Conservation (phyloP, 2,113 vertebrate genomes). For the Leptodactylus fuscus region DNA sequence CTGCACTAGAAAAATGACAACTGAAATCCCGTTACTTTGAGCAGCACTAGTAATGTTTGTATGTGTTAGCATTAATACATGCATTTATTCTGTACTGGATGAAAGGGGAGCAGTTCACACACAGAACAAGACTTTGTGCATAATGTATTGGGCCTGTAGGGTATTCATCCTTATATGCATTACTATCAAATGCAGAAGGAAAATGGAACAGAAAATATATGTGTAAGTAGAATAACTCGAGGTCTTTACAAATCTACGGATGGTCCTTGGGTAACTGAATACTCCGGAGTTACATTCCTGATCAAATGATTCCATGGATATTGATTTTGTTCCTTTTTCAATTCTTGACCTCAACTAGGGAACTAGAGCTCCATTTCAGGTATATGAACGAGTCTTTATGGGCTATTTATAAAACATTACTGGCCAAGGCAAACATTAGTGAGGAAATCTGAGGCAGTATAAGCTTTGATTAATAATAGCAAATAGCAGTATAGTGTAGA, state of each 20-base stretch:
- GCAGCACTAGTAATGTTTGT: too few relatives aligned
- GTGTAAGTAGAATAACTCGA: background rate
- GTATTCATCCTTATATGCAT: background rate
- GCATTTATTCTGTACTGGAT: background rate
- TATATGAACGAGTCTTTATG: conserved; percentile 57
- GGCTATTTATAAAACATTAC: conserved; percentile 63
- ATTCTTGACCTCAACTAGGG: conserved; percentile 41
- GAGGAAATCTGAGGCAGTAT: background rate
- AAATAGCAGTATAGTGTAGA: background rate
- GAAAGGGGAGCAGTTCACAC: background rate
- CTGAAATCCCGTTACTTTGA: too few relatives aligned
- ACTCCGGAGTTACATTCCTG: conserved; percentile 41
- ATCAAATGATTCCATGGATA: conserved; percentile 60
- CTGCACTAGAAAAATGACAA: too few relatives aligned
- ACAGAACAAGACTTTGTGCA: conserved; percentile 2
- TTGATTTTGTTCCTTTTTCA: conserved; percentile 57
- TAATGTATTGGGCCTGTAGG: background rate
- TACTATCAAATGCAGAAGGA: conserved; percentile 2
- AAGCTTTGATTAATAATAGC: background rate
- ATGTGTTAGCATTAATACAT: too few relatives aligned
- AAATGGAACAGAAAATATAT: background rate
- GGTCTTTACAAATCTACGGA: conserved; percentile 33
- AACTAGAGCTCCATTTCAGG: conserved; percentile 58
- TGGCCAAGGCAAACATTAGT: conserved; percentile 74
- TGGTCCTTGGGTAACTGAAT: conserved; percentile 4